phyloP scores from a whole-genome alignment of 2,888 invertebrate species.

The Phyllotreta cruciferae region DNA sequence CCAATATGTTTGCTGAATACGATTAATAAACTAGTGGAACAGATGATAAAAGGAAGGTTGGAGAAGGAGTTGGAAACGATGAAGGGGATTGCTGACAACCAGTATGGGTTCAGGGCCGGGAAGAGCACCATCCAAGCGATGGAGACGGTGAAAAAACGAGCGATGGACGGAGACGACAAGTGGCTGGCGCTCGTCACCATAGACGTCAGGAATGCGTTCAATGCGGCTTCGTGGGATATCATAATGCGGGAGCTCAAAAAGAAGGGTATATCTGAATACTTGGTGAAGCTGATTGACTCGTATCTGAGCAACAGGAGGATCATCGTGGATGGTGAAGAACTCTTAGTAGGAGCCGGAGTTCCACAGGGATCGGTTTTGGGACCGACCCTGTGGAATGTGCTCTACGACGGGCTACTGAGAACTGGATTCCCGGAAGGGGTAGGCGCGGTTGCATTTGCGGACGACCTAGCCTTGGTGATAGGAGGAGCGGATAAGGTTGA shows the following conservation, averaged over 20 bases:
- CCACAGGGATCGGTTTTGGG: no score
- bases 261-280: neutral
- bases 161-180: neutral
- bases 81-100: neutral
- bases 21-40: constrained; percentile 28
- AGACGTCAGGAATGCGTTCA: constrained; percentile 37
- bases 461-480: constrained; percentile 32
- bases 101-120: constrained; percentile 15
- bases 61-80: neutral
- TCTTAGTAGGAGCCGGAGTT: neutral
- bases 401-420: no score
- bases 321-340: neutral
- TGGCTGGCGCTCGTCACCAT: constrained; percentile 9
- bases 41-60: constrained; percentile 16
- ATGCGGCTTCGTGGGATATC: constrained; percentile 22
- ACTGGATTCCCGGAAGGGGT: constrained; percentile 1
- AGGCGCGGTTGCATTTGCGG: constrained; percentile 26
- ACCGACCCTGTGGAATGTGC: no score
- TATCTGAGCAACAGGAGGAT: constrained; percentile 25
- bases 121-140: constrained; percentile 8
- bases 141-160: neutral
- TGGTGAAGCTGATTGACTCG: constrained; percentile 6
- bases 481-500: neutral
- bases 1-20: constrained; percentile 33
- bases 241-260: constrained; percentile 26